Evolutionary conservation across 2,888 invertebrate species (phyloP).

Genomic region (Standfussiana lucernea): DNA sequence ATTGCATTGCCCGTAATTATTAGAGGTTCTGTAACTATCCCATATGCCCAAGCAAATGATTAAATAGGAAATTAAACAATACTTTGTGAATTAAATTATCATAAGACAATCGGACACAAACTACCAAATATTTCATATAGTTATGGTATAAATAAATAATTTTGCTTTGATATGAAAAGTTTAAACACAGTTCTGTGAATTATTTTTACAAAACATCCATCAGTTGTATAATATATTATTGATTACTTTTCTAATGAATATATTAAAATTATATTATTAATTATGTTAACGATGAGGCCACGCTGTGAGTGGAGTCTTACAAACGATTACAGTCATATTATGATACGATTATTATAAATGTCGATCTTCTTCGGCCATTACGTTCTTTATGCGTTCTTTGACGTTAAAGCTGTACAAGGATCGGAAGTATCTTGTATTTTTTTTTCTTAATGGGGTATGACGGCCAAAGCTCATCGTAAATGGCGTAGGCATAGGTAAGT

Average conservation of each 20-base stretch:
- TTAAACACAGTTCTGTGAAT: slow-evolving; percentile 41
- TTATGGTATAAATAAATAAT: slow-evolving; percentile 16
- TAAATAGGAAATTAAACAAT: slow-evolving; percentile 26
- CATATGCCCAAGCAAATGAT: not conserved
- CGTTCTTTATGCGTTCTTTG: not conserved
- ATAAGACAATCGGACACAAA: slow-evolving; percentile 6
- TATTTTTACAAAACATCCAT: slow-evolving; percentile 20
- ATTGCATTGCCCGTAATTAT: not conserved
- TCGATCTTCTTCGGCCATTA: not conserved
- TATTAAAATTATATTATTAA: slow-evolving; percentile 45
- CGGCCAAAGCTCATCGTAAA: not conserved
- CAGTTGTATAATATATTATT: slow-evolving; percentile 11
- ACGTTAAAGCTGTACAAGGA: slow-evolving; percentile 1
- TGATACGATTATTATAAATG: slow-evolving; percentile 23
- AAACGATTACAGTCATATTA: slow-evolving; percentile 36
- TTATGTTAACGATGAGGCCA: slow-evolving; percentile 51
- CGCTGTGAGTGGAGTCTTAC: slow-evolving; percentile 42
- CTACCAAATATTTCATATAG: slow-evolving; percentile 10
- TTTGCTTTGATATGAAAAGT: slow-evolving; percentile 39
- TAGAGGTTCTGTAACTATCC: not conserved
- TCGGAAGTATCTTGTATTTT: not conserved
- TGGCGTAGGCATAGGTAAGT: not conserved
- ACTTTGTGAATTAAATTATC: slow-evolving; percentile 27
- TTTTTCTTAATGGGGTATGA: not conserved
- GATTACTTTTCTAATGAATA: slow-evolving; percentile 41